Conservation (phyloP, 2,797 vertebrate species). For the Macropus fuliginosus region DNA sequence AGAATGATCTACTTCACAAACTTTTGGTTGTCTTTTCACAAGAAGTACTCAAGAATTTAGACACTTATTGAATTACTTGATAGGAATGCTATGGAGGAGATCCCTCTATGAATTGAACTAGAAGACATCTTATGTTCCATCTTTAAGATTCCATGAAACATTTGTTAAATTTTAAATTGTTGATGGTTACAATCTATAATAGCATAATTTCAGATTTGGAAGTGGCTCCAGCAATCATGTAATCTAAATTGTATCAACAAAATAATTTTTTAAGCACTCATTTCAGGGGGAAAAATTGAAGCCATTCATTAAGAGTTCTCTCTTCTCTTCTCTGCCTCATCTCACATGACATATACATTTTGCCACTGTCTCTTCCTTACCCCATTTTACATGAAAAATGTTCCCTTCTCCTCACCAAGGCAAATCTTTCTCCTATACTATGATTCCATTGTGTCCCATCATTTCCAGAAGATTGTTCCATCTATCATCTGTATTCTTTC, state of each 20-base stretch:
- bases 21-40: background rate
- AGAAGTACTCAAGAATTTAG: background rate
- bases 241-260: background rate
- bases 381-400: background rate
- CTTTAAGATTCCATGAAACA: background rate
- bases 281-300: background rate
- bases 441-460: too few relatives aligned
- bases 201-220: background rate
- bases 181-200: background rate
- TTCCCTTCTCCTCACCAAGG: background rate
- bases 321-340: background rate
- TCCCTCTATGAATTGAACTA: background rate
- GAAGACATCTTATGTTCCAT: background rate
- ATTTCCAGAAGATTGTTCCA: too few relatives aligned
- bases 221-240: background rate
- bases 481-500: too few relatives aligned
- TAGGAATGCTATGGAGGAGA: background rate
- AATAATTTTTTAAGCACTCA: background rate
- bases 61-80: background rate
- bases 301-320: background rate
- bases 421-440: too few relatives aligned
- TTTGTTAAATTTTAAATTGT: background rate
- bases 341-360: background rate
- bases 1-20: background rate
- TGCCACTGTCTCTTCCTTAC: background rate